Evolutionary conservation across 1,140 invertebrate species (phyloP), one percentile per base, ranked within the genome.

Genomic region (Drosophila pectinifera): DNA sequence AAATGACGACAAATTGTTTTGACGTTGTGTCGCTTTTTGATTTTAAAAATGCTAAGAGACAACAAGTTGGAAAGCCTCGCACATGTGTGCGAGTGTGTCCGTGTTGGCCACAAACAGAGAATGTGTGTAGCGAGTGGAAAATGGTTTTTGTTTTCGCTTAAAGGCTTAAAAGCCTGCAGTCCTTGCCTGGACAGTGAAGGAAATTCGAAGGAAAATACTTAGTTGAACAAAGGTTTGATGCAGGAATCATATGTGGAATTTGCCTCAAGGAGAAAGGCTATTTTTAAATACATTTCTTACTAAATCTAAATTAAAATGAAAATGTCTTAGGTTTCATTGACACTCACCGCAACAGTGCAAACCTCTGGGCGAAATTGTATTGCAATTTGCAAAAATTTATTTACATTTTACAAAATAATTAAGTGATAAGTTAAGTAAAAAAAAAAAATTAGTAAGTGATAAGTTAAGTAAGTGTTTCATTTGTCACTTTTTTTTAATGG

Each of bases 1-100:
- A 88, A 88, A 88, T 84, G 84, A 88, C 84, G 84, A 88, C 84
- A 88, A 88, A 88, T 88, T 88, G 84, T 88, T 89, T 88, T 88
- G 84, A 88, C 84, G 84, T 89, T 89, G 79, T 89, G 84, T 89
- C 77, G 84, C 84, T 84, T 88, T 88, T 80, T 89, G 80, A 90
- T 88, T 88, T 89, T 80, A 78, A 89, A 77, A 75, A 76, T 72
- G 62, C 70, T 76, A 67, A 82, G 62, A 75, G 78, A 72, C 73
- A 72, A 79, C 64, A 63, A 72, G 83, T 78, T 78, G 78, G 77
- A 80, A 84, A 69, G 62, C 65, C 34, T 36, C 8, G 49, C 68
- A 69, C 36, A 48, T 61, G 55, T 69, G 16, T 22, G 8, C 31
- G 46, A 22, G 55, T 31, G 10, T 28, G 48, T 48, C 14, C 16